Percentiles rank a stretch among this genome's conserved stretches.
These are phyloP conservation scores for Lithosia quadra DNA, from an alignment of 2,888 invertebrate species.

Conservation along the genomic window DNA sequence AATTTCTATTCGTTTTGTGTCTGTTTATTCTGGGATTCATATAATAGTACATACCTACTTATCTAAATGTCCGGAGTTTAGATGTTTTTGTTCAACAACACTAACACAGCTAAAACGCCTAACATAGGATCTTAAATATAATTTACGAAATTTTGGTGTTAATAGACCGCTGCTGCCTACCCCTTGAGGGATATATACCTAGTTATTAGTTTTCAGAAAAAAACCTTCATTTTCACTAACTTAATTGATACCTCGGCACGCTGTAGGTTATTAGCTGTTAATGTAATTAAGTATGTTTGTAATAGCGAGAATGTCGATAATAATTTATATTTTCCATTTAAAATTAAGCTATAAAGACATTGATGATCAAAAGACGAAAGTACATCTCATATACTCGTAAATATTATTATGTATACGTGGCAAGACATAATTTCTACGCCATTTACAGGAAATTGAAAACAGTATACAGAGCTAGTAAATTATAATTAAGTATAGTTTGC, in stretches of 20 bases:
- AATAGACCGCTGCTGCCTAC: no score
- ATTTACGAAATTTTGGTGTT: no score
- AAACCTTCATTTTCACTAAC: no score
- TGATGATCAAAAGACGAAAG: slow-evolving; percentile 3
- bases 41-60: no score
- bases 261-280: background rate
- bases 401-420: background rate
- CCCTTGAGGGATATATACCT: no score
- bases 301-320: slow-evolving; percentile 4
- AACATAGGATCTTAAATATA: no score
- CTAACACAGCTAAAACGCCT: no score
- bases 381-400: background rate
- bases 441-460: slow-evolving; percentile 15
- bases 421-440: slow-evolving; percentile 10
- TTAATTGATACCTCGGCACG: background rate
- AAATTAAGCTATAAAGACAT: slow-evolving; percentile 13
- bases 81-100: no score
- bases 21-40: no score
- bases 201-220: no score
- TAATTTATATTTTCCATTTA: background rate
- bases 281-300: background rate
- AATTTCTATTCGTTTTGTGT: no score
- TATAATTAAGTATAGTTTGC: slow-evolving; percentile 16
- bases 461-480: slow-evolving; percentile 14
- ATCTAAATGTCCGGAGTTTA: no score